phyloP scores from a whole-genome alignment of 2,113 vertebrate species.

The Ptilonorhynchus violaceus region DNA sequence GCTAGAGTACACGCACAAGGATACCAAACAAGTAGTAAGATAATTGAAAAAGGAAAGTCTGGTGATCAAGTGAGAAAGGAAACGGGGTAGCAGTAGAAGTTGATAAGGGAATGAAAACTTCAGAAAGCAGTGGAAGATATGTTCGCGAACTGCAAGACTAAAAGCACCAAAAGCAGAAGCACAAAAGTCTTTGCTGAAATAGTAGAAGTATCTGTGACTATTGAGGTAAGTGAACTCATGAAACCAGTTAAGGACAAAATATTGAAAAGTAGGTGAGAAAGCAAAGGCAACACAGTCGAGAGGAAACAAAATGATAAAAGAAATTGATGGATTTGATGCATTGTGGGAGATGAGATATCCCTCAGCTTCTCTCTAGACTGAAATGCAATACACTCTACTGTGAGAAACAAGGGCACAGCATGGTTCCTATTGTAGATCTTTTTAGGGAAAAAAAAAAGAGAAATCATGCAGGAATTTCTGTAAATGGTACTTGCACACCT shows the following conservation, averaged over 20 bases:
- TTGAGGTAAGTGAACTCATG: background rate
- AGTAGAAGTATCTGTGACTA: background rate
- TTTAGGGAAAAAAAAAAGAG: background rate
- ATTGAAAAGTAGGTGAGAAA: background rate
- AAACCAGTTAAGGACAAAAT: background rate
- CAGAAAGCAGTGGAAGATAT: background rate
- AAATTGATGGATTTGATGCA: background rate
- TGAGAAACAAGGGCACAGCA: background rate
- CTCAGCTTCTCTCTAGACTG: background rate
- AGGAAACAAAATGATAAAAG: background rate
- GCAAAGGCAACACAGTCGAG: background rate
- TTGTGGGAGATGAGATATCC: background rate
- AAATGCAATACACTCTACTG: background rate
- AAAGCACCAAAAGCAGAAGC: background rate
- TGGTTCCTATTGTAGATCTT: background rate
- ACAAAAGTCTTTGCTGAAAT: background rate
- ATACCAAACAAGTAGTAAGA: background rate
- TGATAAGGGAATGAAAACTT: background rate
- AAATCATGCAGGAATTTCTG: background rate
- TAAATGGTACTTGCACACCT: background rate
- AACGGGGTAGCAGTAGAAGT: background rate
- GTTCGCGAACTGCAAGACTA: background rate
- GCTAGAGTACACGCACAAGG: fast-evolving
- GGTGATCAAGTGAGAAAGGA: background rate
- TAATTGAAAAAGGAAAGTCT: background rate